Evolutionary conservation across 1,140 invertebrate species (phyloP).

Genomic region (Leptopilina boulardi): DNA sequence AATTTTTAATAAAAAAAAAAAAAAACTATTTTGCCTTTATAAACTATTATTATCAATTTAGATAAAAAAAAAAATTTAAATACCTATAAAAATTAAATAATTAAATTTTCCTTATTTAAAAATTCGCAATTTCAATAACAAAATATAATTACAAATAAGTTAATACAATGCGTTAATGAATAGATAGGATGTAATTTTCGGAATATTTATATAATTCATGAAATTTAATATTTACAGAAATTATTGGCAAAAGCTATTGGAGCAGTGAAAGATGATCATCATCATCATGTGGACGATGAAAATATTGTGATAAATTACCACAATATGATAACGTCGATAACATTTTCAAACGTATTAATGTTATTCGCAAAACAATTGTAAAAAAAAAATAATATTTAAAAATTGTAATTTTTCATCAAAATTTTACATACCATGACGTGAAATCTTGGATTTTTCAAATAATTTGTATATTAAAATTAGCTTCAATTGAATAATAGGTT

Average conservation of each 20-base stretch:
- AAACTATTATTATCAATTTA: too few relatives aligned
- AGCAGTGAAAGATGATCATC: conserved; percentile 72
- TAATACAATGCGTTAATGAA: too few relatives aligned
- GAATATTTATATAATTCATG: conserved; percentile 32
- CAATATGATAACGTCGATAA: conserved; percentile 19
- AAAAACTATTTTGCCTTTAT: too few relatives aligned
- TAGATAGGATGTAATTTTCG: neutral
- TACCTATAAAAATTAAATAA: too few relatives aligned
- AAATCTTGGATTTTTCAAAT: neutral
- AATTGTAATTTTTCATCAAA: conserved; percentile 1
- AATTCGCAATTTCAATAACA: too few relatives aligned
- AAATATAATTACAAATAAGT: too few relatives aligned
- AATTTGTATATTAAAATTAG: neutral
- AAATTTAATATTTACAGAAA: conserved; percentile 63
- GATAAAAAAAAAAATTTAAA: too few relatives aligned
- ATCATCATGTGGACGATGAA: neutral
- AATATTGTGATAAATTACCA: conserved; percentile 31
- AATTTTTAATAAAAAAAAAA: too few relatives aligned
- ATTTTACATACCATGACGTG: neutral
- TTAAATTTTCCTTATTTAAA: too few relatives aligned
- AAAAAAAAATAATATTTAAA: neutral
- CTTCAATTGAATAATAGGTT: neutral
- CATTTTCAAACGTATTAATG: conserved; percentile 20
- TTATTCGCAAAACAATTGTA: neutral
- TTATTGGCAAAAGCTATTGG: conserved; percentile 74